Evolutionary conservation across 2,113 vertebrate genomes (phyloP).

Genomic region (Gadus macrocephalus): DNA sequence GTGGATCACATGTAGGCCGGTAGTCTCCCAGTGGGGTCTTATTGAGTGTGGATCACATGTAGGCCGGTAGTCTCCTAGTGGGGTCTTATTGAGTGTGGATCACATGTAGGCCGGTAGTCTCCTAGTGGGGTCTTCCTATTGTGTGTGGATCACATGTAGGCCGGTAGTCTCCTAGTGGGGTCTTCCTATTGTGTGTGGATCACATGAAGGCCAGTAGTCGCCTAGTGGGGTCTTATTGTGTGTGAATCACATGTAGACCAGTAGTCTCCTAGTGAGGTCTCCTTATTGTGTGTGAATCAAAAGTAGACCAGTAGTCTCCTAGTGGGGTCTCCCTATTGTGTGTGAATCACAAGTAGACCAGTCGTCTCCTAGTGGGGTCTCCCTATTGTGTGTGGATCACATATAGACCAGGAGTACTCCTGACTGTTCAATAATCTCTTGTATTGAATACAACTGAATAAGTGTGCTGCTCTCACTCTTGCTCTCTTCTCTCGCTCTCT

Average conservation of each 20-base stretch:
- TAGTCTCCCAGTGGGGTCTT: conserved; percentile 31
- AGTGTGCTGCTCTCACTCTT: too few species aligned
- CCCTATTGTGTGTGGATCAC: too few species aligned
- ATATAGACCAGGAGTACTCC: conserved; percentile 50
- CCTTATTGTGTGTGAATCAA: conserved; percentile 41
- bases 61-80: conserved; percentile 49
- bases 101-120: conserved; percentile 52
- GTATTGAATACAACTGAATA: conserved; percentile 9
- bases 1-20: conserved; percentile 53
- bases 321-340: conserved; percentile 22
- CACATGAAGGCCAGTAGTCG: conserved; percentile 53
- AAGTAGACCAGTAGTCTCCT: conserved; percentile 54
- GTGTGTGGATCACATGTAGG: conserved; percentile 50
- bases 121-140: conserved; percentile 26
- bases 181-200: conserved; percentile 38
- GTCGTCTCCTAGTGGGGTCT: conserved; percentile 38
- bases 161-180: conserved; percentile 44
- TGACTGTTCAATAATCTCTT: conserved; percentile 32
- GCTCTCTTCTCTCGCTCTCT: too few species aligned
- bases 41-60: conserved; percentile 50
- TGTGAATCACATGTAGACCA: conserved; percentile 52
- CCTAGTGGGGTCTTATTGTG: conserved; percentile 36
- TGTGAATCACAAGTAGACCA: conserved; percentile 52
- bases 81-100: conserved; percentile 40
- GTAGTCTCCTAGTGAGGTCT: conserved; percentile 36